These are phyloP conservation scores for Corydoras maculifer DNA, from an alignment of 2,113 vertebrate species.

Conservation along the genomic window DNA sequence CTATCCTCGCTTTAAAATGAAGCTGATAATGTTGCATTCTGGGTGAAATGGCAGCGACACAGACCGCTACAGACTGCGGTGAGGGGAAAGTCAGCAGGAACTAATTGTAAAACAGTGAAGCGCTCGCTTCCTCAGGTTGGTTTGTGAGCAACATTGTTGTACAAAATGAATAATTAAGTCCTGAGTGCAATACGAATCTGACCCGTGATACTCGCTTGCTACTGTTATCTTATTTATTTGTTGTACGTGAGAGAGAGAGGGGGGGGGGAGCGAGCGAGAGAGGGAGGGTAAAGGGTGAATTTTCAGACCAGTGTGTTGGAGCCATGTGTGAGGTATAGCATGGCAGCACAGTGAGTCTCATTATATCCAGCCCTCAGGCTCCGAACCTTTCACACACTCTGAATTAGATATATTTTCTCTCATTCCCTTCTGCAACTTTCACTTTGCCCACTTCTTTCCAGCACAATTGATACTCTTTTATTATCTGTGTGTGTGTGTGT, in stretches of 20 bases:
- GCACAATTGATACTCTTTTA: neutral
- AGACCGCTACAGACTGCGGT: too few relatives aligned
- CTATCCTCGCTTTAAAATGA: too few relatives aligned
- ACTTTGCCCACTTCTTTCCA: neutral
- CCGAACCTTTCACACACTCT: constrained; percentile 25
- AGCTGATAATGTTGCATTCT: too few relatives aligned
- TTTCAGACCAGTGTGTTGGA: constrained; percentile 26
- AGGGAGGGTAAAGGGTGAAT: too few relatives aligned
- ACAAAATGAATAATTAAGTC: neutral
- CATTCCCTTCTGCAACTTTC: constrained; percentile 1
- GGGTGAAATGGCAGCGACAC: too few relatives aligned
- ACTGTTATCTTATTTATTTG: neutral
- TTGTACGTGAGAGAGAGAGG: neutral
- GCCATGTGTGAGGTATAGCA: constrained; percentile 27
- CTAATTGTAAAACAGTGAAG: too few relatives aligned
- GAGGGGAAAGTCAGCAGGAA: too few relatives aligned
- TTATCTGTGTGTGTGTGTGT: too few relatives aligned
- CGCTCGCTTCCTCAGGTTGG: too few relatives aligned
- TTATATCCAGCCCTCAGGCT: constrained; percentile 45
- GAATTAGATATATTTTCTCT: constrained; percentile 6
- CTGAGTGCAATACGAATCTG: neutral
- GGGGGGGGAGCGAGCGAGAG: neutral
- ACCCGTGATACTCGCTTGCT: neutral
- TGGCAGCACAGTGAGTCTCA: constrained; percentile 31
- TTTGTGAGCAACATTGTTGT: neutral